phyloP scores from a whole-genome alignment of 2,797 vertebrate species.

The Halcyon badia region DNA sequence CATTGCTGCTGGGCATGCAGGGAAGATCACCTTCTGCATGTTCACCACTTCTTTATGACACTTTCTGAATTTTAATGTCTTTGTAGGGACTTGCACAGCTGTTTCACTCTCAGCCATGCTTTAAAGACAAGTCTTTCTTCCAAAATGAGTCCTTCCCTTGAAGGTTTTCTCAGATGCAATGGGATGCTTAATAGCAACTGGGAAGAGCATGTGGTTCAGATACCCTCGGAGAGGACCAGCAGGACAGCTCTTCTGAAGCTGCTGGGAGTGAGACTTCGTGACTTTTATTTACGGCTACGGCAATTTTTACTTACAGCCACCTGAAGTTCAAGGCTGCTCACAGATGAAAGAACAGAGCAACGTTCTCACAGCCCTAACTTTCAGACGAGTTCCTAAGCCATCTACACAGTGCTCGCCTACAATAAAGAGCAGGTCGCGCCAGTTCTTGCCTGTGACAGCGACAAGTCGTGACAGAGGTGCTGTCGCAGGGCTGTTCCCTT shows the following conservation, averaged over 20 bases:
- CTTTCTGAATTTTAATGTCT: not conserved
- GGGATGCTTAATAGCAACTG: accelerated
- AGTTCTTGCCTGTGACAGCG: accelerated
- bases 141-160: accelerated
- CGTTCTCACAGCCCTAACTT: not conserved
- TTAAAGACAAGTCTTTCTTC: not conserved
- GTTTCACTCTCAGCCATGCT: accelerated
- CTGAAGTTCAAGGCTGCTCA: not conserved
- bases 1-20: not conserved
- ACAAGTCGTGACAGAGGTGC: not conserved
- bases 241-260: accelerated
- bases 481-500: accelerated
- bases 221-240: not conserved
- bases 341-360: not conserved
- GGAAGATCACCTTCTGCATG: not conserved
- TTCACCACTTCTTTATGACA: accelerated
- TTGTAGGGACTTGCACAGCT: accelerated
- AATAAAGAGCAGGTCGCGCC: not conserved
- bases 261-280: accelerated
- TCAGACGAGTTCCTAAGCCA: not conserved
- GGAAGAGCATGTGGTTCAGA: accelerated
- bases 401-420: not conserved
- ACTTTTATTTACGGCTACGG: not conserved
- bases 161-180: not conserved
- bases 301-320: accelerated